phyloP scores from a whole-genome alignment of 2,113 vertebrate genomes.

The Otis tarda region DNA sequence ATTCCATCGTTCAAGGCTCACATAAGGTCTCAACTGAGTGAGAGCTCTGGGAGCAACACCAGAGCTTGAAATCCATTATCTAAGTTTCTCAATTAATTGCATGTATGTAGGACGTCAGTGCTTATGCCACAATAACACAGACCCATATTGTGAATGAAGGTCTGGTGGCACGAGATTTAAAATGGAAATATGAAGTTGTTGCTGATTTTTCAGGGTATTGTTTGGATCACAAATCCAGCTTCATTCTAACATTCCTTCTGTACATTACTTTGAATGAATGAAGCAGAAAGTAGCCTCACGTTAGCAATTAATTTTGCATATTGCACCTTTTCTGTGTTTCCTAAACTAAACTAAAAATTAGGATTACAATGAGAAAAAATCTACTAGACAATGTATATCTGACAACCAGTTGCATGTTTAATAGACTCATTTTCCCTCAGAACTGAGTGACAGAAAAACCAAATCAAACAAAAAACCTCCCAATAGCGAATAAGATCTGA shows the following conservation, averaged over 20 bases:
- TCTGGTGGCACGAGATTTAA: background rate
- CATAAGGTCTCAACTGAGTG: background rate
- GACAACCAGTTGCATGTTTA: background rate
- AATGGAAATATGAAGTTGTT: background rate
- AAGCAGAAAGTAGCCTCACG: background rate
- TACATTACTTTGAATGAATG: background rate
- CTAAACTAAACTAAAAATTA: constrained; percentile 52
- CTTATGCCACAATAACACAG: background rate
- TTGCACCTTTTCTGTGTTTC: background rate
- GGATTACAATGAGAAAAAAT: background rate
- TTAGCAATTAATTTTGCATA: background rate
- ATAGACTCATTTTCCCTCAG: constrained; percentile 9
- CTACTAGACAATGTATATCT: background rate
- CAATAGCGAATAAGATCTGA: background rate
- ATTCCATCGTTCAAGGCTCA: background rate
- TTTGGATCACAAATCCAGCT: background rate
- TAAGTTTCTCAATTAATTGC: background rate
- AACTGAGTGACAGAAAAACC: background rate
- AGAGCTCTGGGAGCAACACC: background rate
- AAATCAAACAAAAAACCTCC: background rate
- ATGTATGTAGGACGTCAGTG: background rate
- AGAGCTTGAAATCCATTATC: background rate
- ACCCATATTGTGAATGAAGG: background rate
- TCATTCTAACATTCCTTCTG: background rate
- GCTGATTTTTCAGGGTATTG: background rate